phyloP scores from a whole-genome alignment of 2,797 vertebrate species.

The Loriculus beryllinus region DNA sequence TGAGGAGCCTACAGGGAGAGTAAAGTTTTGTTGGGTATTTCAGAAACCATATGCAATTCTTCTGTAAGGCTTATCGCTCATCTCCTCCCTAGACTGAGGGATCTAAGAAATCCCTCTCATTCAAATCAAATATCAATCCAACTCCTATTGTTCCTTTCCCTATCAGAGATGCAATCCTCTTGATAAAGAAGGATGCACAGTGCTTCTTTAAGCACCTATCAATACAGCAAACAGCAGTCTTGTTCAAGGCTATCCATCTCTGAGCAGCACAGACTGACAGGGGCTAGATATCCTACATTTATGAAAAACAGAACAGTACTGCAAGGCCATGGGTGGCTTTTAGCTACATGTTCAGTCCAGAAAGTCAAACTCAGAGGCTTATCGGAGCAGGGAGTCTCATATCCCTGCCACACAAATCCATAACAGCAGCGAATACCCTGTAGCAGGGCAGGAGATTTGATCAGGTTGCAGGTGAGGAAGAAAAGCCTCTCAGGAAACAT shows the following conservation, averaged over 20 bases:
- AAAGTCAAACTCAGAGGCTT: not conserved
- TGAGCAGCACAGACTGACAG: not conserved
- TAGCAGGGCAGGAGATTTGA: not conserved
- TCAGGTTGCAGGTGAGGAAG: not conserved
- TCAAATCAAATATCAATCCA: constrained; percentile 42
- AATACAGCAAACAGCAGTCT: not conserved
- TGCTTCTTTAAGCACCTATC: not conserved
- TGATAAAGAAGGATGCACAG: not conserved
- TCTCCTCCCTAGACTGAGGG: not conserved
- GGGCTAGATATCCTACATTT: not conserved
- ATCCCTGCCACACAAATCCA: rapidly evolving
- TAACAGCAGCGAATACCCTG: not conserved
- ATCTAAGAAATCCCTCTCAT: constrained; percentile 46
- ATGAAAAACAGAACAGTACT: not conserved
- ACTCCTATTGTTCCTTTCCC: constrained; percentile 26
- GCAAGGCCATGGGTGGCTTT: not conserved
- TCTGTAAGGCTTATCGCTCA: constrained; percentile 19
- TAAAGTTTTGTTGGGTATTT: not conserved
- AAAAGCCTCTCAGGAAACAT: not conserved
- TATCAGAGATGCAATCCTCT: constrained; percentile 17
- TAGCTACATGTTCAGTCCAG: not conserved
- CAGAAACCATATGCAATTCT: not conserved
- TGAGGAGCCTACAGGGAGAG: constrained; percentile 7
- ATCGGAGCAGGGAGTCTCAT: not conserved
- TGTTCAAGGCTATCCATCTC: not conserved